Conservation (phyloP, 2,888 invertebrate genomes). For the Axea sp. region DNA sequence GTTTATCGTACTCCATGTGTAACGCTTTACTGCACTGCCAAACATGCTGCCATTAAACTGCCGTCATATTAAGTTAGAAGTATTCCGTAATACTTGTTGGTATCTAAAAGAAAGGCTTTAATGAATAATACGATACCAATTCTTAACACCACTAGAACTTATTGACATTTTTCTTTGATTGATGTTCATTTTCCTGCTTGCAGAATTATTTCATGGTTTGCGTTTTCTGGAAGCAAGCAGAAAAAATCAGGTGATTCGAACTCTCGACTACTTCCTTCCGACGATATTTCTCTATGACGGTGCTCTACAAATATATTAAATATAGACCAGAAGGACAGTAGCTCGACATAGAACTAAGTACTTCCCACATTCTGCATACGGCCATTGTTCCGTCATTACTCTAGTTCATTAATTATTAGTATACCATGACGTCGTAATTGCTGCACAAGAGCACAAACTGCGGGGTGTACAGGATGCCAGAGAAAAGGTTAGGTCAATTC, state of each 20-base stretch:
- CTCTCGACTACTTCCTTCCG: slow-evolving; percentile 46
- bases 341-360: slow-evolving; percentile 73
- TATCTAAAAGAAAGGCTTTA: too few relatives aligned
- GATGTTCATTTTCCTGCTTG: background rate
- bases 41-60: too few relatives aligned
- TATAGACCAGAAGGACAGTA: slow-evolving; percentile 76
- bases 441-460: slow-evolving; percentile 73
- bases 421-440: slow-evolving; percentile 75
- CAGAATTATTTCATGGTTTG: background rate
- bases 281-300: slow-evolving; percentile 31
- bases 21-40: too few relatives aligned
- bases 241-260: slow-evolving; percentile 30
- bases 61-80: too few relatives aligned
- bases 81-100: too few relatives aligned
- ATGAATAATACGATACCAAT: too few relatives aligned
- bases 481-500: slow-evolving; percentile 74
- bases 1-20: too few relatives aligned
- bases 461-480: slow-evolving; percentile 76
- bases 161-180: too few relatives aligned
- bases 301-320: slow-evolving; percentile 70
- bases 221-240: slow-evolving; percentile 7
- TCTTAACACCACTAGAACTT: too few relatives aligned
- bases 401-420: slow-evolving; percentile 77
- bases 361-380: slow-evolving; percentile 72
- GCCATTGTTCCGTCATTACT: slow-evolving; percentile 77